Conservation (phyloP, 1,140 invertebrate genomes). For the Megathymus violae region DNA sequence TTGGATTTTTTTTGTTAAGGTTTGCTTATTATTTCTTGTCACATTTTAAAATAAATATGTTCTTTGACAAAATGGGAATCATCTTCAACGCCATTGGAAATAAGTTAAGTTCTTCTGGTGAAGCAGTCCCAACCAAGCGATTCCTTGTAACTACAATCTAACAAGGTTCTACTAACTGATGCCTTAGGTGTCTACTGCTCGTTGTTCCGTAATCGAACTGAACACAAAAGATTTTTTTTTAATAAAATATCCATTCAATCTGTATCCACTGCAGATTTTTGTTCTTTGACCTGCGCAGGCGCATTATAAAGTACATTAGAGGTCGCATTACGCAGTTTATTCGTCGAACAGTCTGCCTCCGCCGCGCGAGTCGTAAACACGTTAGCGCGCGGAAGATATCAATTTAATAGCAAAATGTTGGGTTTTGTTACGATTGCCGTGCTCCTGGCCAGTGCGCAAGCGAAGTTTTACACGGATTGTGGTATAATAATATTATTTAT, state of each 20-base stretch:
- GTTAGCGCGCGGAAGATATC: constrained; percentile 62
- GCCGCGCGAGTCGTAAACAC: constrained; percentile 66
- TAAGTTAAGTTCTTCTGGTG: no score
- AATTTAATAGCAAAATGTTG: constrained; percentile 60
- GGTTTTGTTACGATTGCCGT: constrained; percentile 49
- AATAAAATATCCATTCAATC: constrained; percentile 43
- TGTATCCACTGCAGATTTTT: constrained; percentile 15
- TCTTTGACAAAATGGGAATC: no score
- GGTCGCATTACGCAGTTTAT: constrained; percentile 56
- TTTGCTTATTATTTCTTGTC: no score
- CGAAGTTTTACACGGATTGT: constrained; percentile 73
- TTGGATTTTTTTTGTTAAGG: no score
- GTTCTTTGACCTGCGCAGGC: constrained; percentile 65
- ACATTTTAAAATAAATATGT: no score
- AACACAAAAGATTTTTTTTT: no score
- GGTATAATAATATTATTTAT: constrained; percentile 58
- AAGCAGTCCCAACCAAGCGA: no score
- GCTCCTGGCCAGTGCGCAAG: constrained; percentile 63
- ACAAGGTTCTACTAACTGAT: no score
- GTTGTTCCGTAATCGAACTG: no score
- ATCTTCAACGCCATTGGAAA: no score
- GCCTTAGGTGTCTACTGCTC: no score
- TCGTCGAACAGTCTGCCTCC: constrained; percentile 52
- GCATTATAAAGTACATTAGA: constrained; percentile 70
- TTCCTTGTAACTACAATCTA: no score